These are phyloP conservation scores for Columbina picui DNA, from an alignment of 2,113 vertebrate genomes.

Conservation along the genomic window DNA sequence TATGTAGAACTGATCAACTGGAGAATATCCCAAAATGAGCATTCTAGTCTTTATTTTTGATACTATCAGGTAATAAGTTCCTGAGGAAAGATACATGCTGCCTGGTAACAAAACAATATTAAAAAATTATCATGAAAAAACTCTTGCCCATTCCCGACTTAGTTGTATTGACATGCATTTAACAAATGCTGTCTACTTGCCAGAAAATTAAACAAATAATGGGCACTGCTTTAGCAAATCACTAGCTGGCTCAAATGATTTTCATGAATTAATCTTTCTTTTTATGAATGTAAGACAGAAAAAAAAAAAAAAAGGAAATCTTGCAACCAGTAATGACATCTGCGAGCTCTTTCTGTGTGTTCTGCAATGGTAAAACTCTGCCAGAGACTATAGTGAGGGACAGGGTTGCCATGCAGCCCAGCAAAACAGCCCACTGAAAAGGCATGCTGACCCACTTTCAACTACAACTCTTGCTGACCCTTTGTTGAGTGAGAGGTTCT, in stretches of 20 bases:
- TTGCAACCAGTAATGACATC: neutral
- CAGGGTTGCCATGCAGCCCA: constrained; percentile 44
- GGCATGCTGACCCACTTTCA: constrained; percentile 53
- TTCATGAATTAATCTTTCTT: neutral
- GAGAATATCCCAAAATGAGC: neutral
- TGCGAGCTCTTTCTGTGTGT: neutral
- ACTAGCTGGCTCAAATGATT: neutral
- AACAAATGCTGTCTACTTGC: neutral
- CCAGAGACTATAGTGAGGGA: neutral
- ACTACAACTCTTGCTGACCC: constrained; percentile 45
- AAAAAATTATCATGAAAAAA: neutral
- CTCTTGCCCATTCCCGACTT: neutral
- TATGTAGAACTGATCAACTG: neutral
- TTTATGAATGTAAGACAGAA: neutral
- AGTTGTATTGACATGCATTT: neutral
- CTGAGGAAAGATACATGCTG: neutral
- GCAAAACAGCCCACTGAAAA: constrained; percentile 31
- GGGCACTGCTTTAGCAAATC: neutral
- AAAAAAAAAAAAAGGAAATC: neutral
- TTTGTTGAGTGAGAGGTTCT: constrained; percentile 35
- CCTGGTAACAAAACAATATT: neutral
- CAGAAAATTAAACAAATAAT: constrained; percentile 1
- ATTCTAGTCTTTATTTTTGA: neutral
- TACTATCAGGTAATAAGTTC: neutral
- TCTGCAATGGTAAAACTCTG: neutral